Base-by-base conservation (phyloP, 1,140 invertebrate genomes). In the Cydia splendana region DNA sequence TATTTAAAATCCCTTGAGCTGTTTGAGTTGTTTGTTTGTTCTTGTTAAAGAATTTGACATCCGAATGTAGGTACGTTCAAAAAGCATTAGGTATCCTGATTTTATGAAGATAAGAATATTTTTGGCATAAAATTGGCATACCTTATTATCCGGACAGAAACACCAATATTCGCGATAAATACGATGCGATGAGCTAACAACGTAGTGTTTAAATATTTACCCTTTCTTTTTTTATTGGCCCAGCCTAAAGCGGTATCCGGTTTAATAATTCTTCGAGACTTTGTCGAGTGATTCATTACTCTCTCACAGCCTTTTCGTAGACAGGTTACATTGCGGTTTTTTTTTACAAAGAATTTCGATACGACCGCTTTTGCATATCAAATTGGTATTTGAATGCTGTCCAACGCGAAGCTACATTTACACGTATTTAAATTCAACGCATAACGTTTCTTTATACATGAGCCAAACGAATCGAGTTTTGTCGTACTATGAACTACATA, bases 231-330 rank as follows among this genome's bases (percentile, higher is more conserved):
- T 71, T 71, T 71, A 71, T 45, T 71, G 67, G 67, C 67, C 13
- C 67, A 71, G 18, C 67, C 67, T 71, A 34, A 38, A 18, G 30
- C 67, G 30, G 38, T 71, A 71, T 71, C 67, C 67, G 67, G 67
- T 71, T 71, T 80, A 76, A 71, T 65, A 75, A 78, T 82, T 81
- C 78, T 77, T 78, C 62, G 76, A 80, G 80, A 69, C 75, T 75
- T 77, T 83, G 78, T 81, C 79, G 74, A 77, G 76, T 87, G 86
- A 89, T 85, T 85, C 85, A 88, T 76, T 83, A 81, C 83, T 85
- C 85, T 86, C 81, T 80, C 80, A 81, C 78, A 76, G 24, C 73
- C 67, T 71, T 71, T 71, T 57, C 69, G 65, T 77, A 65, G 71
- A 74, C 76, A 76, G 81, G 80, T 83, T 76, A 65, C 76, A 78